phyloP scores from a whole-genome alignment of 2,888 invertebrate genomes.

The Chamaedrilus cognettii region DNA sequence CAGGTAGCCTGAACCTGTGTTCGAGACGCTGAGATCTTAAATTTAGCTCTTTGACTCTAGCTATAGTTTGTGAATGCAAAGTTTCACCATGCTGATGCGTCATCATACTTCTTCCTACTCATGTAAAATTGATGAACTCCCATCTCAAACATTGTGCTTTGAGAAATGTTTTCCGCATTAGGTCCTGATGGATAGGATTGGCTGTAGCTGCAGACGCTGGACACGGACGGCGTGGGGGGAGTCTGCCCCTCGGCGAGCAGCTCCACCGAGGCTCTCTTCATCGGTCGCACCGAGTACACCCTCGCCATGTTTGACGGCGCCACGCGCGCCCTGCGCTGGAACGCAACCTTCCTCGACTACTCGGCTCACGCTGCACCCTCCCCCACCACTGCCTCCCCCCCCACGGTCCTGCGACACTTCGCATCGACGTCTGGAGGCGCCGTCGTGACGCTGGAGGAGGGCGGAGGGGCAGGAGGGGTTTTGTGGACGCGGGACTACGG shows the following conservation, averaged over 20 bases:
- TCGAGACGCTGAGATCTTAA: no score
- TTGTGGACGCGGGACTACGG: slow-evolving; percentile 86
- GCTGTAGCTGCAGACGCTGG: no score
- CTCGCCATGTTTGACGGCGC: background rate
- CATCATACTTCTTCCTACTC: no score
- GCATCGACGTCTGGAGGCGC: slow-evolving; percentile 87
- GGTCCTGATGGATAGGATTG: no score
- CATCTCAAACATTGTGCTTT: no score
- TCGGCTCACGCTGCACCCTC: slow-evolving; percentile 75
- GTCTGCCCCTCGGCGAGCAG: slow-evolving; percentile 74
- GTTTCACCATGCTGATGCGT: no score
- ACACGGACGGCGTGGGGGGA: slow-evolving; percentile 66
- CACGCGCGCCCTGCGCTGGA: slow-evolving; percentile 71
- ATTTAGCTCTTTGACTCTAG: no score
- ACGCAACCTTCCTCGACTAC: slow-evolving; percentile 96
- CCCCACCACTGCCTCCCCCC: slow-evolving; percentile 67
- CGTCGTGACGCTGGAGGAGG: slow-evolving; percentile 76
- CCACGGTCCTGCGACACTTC: slow-evolving; percentile 77
- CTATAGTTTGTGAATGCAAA: no score
- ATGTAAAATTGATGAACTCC: no score
- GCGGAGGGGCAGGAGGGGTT: slow-evolving; percentile 68
- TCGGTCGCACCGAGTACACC: slow-evolving; percentile 71
- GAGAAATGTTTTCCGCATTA: no score
- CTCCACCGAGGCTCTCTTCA: slow-evolving; percentile 70
- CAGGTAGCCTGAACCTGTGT: no score